Evolutionary conservation across 2,888 invertebrate species (phyloP).

Genomic region (Atethmia centrago): DNA sequence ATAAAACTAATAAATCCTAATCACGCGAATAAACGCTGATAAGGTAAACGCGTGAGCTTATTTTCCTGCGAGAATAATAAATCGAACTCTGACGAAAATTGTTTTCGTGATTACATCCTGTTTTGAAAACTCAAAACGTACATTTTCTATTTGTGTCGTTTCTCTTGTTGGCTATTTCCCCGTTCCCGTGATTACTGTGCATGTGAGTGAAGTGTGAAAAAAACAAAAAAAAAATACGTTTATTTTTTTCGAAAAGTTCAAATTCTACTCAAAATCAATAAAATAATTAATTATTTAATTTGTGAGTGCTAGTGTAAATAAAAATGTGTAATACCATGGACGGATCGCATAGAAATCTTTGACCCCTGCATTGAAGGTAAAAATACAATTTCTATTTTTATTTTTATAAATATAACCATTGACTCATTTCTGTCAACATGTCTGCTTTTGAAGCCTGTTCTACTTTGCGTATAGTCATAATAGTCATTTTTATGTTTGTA

Average conservation of each 20-base stretch:
- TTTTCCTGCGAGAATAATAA: constrained; percentile 57
- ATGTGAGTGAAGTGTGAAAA: constrained; percentile 48
- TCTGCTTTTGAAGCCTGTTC: too few species aligned
- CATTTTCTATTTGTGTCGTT: constrained; percentile 64
- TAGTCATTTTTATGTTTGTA: neutral
- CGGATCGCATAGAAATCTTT: constrained; percentile 71
- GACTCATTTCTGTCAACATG: constrained; percentile 1
- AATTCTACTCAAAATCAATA: too few species aligned
- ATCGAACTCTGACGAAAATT: constrained; percentile 65
- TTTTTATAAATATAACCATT: constrained; percentile 2
- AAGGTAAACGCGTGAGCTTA: constrained; percentile 26
- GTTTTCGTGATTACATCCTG: constrained; percentile 77
- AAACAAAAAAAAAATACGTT: constrained; percentile 22
- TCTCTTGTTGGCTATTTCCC: constrained; percentile 64
- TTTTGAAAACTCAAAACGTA: constrained; percentile 68
- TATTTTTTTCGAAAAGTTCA: constrained; percentile 4
- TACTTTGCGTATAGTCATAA: neutral
- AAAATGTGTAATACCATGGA: constrained; percentile 70
- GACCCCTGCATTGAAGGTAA: constrained; percentile 79
- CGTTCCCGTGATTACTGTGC: constrained; percentile 61
- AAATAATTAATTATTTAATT: neutral
- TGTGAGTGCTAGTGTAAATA: constrained; percentile 58
- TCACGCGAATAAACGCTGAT: constrained; percentile 34
- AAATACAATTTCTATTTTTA: constrained; percentile 70
- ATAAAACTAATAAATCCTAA: constrained; percentile 39